Conservation (phyloP, 2,797 vertebrate genomes). For the Lagorchestes hirsutus region DNA sequence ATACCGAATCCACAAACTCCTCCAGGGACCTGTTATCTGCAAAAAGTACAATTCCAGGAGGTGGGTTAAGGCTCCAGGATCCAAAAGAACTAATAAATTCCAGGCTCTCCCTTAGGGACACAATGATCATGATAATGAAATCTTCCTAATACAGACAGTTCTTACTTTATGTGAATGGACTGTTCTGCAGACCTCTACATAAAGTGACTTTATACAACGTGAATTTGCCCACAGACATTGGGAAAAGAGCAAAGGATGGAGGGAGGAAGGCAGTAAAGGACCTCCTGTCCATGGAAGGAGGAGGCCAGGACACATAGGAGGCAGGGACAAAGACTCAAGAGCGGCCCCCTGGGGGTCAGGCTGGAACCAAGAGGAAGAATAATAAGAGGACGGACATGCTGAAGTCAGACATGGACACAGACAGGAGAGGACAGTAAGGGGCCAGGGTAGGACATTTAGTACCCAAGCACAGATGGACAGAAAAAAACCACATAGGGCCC, state of each 20-base stretch:
- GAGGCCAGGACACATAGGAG: not conserved
- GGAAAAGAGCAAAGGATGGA: not conserved
- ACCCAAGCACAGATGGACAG: not conserved
- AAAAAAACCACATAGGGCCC: not conserved
- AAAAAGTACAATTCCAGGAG: not conserved
- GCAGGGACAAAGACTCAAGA: not conserved
- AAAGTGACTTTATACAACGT: not conserved
- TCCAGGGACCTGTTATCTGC: constrained; percentile 97
- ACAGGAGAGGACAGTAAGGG: not conserved
- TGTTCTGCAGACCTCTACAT: not conserved
- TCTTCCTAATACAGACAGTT: not conserved
- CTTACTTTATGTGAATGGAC: not conserved
- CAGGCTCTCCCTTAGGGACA: too few species aligned
- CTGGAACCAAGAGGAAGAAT: not conserved
- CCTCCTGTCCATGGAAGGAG: not conserved
- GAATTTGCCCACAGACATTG: not conserved
- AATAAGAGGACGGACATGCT: not conserved
- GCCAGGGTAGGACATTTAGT: not conserved
- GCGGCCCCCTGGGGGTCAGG: not conserved
- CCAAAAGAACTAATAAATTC: not conserved
- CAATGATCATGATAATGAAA: not conserved
- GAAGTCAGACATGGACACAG: not conserved
- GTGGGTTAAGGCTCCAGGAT: not conserved
- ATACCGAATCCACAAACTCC: constrained; percentile 96
- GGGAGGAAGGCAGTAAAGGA: too few species aligned